Base-by-base conservation (phyloP, 2,113 vertebrate genomes). In the Lasiurus cinereus region DNA sequence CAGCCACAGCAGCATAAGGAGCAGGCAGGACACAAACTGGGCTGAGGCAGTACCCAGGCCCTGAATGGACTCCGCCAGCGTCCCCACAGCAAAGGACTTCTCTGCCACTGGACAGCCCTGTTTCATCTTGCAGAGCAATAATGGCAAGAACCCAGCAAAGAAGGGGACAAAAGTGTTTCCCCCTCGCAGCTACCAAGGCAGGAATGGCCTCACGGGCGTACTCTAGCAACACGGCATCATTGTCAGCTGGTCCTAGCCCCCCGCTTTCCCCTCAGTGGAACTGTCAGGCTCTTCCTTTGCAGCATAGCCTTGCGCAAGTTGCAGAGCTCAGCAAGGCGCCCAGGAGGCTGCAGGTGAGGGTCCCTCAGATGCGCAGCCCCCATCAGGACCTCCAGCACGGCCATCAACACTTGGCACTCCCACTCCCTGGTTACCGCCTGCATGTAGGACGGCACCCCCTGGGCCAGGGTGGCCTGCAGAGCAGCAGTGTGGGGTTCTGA, bases 201-300 rank as follows among this genome's bases (percentile, higher is more conserved):
- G 99, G 99, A 74, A 99, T 99, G 85, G 98, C 98, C 85, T 99
- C 99, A 0, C 99, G 99, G 0, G 99, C 99, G n/a, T 98, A 99
- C 94, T 99, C 99, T 72, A 98, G 98, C 88, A 99, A 97, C 99
- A 99, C 99, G 77, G 98, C 98, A 0, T 99, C 99, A 0, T 98
- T 99, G 95, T 99, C 99, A 0, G 99, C 99, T 99, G 98, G 33
- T 99, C 98, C 39, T 99, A 98, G 0, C 99, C 99, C 24, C 99
- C 0, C 97, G 39, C 98, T 27, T 97, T 98, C 31, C 97, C 94
- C 0, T 96, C 97, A 0, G 79, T 3, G 33, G 33, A 98, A 98
- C 96, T 99, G 99, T 97, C 99, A 99, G 59, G 96, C 96, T 0
- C 98, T 99, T 99, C 90, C 98, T 98, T 97, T 99, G 99, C 14